Evolutionary conservation across 2,888 invertebrate species (phyloP), one percentile per base, ranked within the genome.

Genomic region (Sesia bembeciformis): DNA sequence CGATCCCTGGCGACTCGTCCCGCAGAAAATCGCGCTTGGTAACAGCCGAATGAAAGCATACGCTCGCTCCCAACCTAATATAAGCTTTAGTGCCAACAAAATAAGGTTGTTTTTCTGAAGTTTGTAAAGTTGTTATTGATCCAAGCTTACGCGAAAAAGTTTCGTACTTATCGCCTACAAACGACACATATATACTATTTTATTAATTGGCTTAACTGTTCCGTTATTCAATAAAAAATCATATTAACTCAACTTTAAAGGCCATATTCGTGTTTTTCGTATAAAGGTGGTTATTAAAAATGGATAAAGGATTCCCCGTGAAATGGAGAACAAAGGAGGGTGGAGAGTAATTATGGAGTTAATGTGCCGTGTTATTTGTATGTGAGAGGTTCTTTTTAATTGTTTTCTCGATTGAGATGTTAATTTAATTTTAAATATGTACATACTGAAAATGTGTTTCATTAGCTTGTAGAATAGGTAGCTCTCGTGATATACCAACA

Each of bases 81-180:
- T 60, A 42, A 38, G 67, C 72, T 59, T 60, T 78, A 74, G 41
- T 0, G 0, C 0, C 8, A n/a, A 40, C 4, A 5, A 0, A 0
- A 3, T 68, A 74, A 57, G 55, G 68, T 62, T 39, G 4, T 43
- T 54, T 69, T 70, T 65, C 0, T 4, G 38, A 38, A 42, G 3
- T 7, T 39, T 4, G 38, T 50, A 50, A 3, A 38, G 7, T 63
- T 72, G 74, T 82, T 88, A 88, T 88, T 84, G 88, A 88, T 88
- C 88, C 81, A 65, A 79, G 73, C 83, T 82, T 76, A 77, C 72
- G 82, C 82, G 83, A 86, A 86, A 86, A 87, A 85, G 78, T 87
- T 83, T 72, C 75, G 76, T 81, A 81, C 81, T 81, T 81, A 82
- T 81, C 79, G 78, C 81, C 70, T 80, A 78, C 76, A 80, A 78